A percentile compares a stretch with the other conserved stretches of the same genome.
Conservation (phyloP, 1,140 invertebrate genomes). For the Gryllus bimaculatus region DNA sequence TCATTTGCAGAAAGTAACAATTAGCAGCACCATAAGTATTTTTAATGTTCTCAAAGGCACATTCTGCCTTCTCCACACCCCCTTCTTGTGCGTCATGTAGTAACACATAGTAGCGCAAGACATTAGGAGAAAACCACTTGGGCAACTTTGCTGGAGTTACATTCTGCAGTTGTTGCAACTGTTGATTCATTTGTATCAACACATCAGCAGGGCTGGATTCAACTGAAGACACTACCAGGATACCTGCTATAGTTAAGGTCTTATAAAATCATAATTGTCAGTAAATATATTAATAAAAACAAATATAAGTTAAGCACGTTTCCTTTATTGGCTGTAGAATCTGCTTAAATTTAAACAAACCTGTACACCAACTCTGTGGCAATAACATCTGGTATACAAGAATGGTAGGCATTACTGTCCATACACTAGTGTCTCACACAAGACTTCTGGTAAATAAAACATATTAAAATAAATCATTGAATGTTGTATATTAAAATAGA, state of each 20-base stretch:
- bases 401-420: no score
- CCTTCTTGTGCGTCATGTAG: conserved; percentile 71
- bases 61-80: conserved; percentile 62
- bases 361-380: background rate
- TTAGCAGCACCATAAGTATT: conserved; percentile 71
- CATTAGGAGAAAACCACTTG: conserved; percentile 83
- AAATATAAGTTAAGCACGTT: background rate
- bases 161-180: conserved; percentile 68
- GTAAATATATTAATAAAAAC: background rate
- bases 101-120: conserved; percentile 82
- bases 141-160: conserved; percentile 63
- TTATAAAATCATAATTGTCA: background rate
- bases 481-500: no score
- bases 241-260: conserved; percentile 29
- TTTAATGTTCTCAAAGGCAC: conserved; percentile 73
- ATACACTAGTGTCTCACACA: no score
- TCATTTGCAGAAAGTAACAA: conserved; percentile 82
- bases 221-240: conserved; percentile 72
- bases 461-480: no score
- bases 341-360: background rate
- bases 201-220: conserved; percentile 72
- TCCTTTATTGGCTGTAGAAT: background rate
- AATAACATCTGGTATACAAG: no score
- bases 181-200: conserved; percentile 63
- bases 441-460: no score